A percentile compares a stretch with the other conserved stretches of the same genome.
phyloP scores from a whole-genome alignment of 2,888 invertebrate genomes.

The Acrobasis consociella region DNA sequence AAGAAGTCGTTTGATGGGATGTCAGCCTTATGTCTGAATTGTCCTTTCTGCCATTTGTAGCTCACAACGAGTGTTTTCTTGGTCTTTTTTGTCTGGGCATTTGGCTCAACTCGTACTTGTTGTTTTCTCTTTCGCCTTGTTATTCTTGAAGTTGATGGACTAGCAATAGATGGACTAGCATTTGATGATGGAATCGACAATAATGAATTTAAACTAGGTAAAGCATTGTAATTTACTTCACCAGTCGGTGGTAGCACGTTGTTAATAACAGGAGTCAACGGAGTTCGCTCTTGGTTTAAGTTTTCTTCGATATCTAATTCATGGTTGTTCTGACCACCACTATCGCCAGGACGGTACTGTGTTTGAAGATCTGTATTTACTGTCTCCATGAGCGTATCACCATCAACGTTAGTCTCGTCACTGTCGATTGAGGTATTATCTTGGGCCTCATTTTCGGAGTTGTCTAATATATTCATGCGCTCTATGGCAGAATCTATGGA shows the following conservation, averaged over 20 bases:
- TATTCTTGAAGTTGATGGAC: slow-evolving; percentile 26
- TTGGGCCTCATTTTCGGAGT: slow-evolving; percentile 25
- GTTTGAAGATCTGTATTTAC: neutral
- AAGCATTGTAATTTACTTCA: slow-evolving; percentile 15
- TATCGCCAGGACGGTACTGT: neutral
- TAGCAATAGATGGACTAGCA: slow-evolving; percentile 7
- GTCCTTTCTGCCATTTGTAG: slow-evolving; percentile 23
- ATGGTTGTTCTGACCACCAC: slow-evolving; percentile 10
- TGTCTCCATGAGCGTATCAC: neutral
- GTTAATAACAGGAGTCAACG: slow-evolving; percentile 28
- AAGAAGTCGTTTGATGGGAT: slow-evolving; percentile 22
- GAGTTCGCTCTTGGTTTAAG: slow-evolving; percentile 18
- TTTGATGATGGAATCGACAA: slow-evolving; percentile 23
- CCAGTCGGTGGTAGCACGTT: slow-evolving; percentile 24
- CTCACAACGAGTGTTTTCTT: slow-evolving; percentile 24
- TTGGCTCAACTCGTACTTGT: slow-evolving; percentile 16
- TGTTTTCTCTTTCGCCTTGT: slow-evolving; percentile 24
- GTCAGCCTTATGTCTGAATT: slow-evolving; percentile 26
- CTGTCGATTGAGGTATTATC: slow-evolving; percentile 17
- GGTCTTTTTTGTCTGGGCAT: slow-evolving; percentile 20
- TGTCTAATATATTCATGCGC: slow-evolving; percentile 19
- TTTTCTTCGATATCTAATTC: slow-evolving; percentile 25
- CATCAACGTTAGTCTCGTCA: slow-evolving; percentile 2
- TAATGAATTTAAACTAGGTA: slow-evolving; percentile 22
- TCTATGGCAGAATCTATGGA: neutral